Evolutionary conservation across 2,113 vertebrate genomes (phyloP).

Genomic region (Macaca mulatta): DNA sequence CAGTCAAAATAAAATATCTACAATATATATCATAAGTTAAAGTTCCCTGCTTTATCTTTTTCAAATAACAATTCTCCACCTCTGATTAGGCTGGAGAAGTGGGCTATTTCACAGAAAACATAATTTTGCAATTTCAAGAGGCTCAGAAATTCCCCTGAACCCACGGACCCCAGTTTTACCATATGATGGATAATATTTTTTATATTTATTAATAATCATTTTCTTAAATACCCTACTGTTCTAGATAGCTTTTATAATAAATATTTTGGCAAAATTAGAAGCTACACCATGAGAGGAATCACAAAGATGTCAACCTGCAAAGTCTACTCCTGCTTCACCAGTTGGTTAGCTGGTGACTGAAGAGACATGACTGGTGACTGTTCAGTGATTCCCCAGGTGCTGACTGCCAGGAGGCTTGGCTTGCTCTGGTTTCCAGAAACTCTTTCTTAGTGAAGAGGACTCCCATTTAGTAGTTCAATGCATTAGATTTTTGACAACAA

Average conservation of each 20-base stretch:
- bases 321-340: background rate
- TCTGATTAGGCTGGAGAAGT: background rate
- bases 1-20: background rate
- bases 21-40: background rate
- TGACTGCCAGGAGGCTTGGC: background rate
- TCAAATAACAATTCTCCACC: background rate
- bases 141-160: background rate
- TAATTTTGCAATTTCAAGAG: background rate
- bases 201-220: background rate
- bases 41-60: background rate
- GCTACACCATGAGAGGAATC: background rate
- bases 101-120: background rate
- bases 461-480: background rate
- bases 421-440: background rate
- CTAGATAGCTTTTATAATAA: background rate
- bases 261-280: background rate
- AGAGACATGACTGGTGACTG: background rate
- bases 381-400: background rate
- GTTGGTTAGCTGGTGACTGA: background rate
- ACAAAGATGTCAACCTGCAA: background rate
- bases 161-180: background rate
- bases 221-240: background rate
- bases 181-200: background rate
- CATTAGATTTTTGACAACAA: background rate
- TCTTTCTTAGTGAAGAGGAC: background rate